phyloP scores from a whole-genome alignment of 1,140 invertebrate genomes.

The Amyelois transitella region DNA sequence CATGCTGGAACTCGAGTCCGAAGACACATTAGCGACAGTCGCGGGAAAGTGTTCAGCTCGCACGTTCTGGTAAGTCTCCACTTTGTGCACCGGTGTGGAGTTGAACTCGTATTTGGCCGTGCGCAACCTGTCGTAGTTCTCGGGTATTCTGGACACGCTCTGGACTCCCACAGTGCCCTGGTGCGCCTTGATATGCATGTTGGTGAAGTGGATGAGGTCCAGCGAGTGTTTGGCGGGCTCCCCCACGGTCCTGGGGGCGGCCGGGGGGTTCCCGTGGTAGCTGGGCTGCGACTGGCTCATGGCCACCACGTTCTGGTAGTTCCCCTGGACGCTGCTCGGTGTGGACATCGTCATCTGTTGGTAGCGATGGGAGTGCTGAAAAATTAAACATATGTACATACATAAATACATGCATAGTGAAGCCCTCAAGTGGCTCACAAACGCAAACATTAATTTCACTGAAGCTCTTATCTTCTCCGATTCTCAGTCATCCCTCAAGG shows the following conservation, averaged over 20 bases:
- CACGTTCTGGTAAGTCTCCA: conserved; percentile 55
- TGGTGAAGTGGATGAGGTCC: conserved; percentile 54
- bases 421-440: too few species aligned
- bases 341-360: conserved; percentile 65
- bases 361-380: conserved; percentile 49
- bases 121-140: conserved; percentile 42
- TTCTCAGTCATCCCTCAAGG: too few species aligned
- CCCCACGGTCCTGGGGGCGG: conserved; percentile 36
- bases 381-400: conserved; percentile 4
- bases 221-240: conserved; percentile 44
- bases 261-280: conserved; percentile 31
- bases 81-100: conserved; percentile 34
- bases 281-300: conserved; percentile 59
- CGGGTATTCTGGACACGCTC: conserved; percentile 37
- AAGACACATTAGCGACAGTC: conserved; percentile 37
- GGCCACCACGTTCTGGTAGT: conserved; percentile 50
- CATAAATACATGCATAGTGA: too few species aligned
- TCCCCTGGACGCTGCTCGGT: conserved; percentile 46
- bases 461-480: too few species aligned
- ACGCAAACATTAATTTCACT: too few species aligned
- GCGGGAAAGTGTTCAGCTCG: conserved; percentile 41
- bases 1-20: conserved; percentile 65
- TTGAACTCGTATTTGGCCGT: conserved; percentile 48
- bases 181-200: conserved; percentile 29
- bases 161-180: conserved; percentile 40